Evolutionary conservation across 2,888 invertebrate species (phyloP).

Genomic region (Coelinius sp.): DNA sequence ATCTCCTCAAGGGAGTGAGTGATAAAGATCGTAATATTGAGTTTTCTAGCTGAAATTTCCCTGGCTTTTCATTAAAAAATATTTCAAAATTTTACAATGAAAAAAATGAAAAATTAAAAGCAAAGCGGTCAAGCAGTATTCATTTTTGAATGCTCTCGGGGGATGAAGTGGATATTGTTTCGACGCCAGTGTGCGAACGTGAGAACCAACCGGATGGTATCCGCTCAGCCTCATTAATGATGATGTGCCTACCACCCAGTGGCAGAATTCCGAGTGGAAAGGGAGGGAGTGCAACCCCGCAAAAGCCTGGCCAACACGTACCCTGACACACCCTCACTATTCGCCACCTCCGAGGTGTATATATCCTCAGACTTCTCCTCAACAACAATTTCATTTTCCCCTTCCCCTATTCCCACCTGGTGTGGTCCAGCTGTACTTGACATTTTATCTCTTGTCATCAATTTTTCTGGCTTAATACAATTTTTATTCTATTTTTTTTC

Average conservation of each 20-base stretch:
- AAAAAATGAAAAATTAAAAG: slow-evolving; percentile 13
- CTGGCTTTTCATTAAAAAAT: background rate
- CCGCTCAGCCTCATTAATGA: slow-evolving; percentile 81
- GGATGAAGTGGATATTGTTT: slow-evolving; percentile 60
- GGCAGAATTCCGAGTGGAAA: slow-evolving; percentile 32
- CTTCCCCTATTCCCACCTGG: slow-evolving; percentile 62
- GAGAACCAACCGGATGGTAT: slow-evolving; percentile 65
- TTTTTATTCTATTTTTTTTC: background rate
- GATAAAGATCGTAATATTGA: background rate
- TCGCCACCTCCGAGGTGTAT: slow-evolving; percentile 54
- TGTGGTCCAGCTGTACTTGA: slow-evolving; percentile 18
- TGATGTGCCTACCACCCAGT: slow-evolving; percentile 84
- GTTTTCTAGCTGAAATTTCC: background rate
- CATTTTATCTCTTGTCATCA: background rate
- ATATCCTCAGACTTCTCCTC: slow-evolving; percentile 59
- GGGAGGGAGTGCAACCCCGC: slow-evolving; percentile 36
- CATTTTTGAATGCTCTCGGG: slow-evolving; percentile 40
- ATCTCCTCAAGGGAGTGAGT: background rate
- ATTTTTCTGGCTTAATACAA: background rate
- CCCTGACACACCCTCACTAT: slow-evolving; percentile 43
- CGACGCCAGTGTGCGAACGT: slow-evolving; percentile 65
- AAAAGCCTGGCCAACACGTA: slow-evolving; percentile 48
- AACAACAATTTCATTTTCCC: slow-evolving; percentile 45
- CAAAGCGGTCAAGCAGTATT: slow-evolving; percentile 51
- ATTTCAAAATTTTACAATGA: background rate